These are phyloP conservation scores for Paelopatides confundens DNA, from an alignment of 53 echinoderm and acorn worm genomes.

Conservation along the genomic window DNA sequence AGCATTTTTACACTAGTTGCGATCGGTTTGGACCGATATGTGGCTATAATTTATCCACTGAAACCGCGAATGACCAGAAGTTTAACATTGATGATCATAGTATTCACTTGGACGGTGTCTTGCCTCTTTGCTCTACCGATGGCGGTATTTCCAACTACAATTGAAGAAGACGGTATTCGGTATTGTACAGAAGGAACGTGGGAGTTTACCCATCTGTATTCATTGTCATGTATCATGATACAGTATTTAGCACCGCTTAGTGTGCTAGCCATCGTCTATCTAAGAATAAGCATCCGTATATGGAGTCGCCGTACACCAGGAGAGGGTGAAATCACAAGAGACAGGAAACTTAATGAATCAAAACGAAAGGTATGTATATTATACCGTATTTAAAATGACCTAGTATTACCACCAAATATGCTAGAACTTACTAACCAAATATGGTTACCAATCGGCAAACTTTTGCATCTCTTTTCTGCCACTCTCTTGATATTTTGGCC, in stretches of 20 bases:
- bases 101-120: constrained; percentile 82
- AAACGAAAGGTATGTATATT: constrained; percentile 80
- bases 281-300: constrained; percentile 78
- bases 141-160: constrained; percentile 67
- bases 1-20: constrained; percentile 95
- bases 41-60: constrained; percentile 93
- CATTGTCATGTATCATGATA: constrained; percentile 70
- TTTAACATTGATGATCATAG: constrained; percentile 76
- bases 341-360: constrained; percentile 86
- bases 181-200: constrained; percentile 79
- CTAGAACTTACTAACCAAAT: too few relatives aligned
- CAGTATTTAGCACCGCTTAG: constrained; percentile 86
- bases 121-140: constrained; percentile 83
- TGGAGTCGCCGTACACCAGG: constrained; percentile 93
- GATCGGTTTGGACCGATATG: constrained; percentile 90
- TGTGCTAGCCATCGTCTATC: constrained; percentile 74
- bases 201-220: constrained; percentile 68
- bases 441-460: too few relatives aligned
- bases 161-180: constrained; percentile 53
- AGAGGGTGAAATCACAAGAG: constrained; percentile 82
- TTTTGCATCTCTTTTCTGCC: too few relatives aligned
- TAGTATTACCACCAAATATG: too few relatives aligned
- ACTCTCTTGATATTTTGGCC: too few relatives aligned
- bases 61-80: constrained; percentile 84
- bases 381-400: too few relatives aligned